Base-by-base conservation (phyloP, 2,888 invertebrate genomes). In the Sarcophaga rosellei region DNA sequence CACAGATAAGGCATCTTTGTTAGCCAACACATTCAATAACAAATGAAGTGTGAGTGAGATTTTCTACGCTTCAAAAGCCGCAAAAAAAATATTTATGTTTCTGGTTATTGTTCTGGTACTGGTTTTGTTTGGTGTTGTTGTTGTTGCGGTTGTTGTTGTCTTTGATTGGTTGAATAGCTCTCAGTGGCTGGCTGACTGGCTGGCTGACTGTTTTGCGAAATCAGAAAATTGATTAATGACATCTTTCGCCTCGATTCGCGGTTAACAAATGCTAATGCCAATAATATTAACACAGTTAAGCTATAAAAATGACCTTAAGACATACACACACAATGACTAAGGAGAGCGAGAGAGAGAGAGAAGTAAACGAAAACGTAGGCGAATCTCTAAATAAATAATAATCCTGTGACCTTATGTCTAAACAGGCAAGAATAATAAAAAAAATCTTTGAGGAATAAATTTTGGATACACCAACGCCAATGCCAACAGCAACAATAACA, bases 211-310 rank as follows among this genome's bases (percentile, higher is more conserved):
- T 2, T 53, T 53, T 17, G 53, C 15, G 70, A 82, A 63, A 72
- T 65, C 76, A 65, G 81, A 45, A 59, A 82, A 76, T 82, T 82
- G 76, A 82, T 82, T 76, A 82, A 82, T 82, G 81, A 61, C 70
- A 76, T 82, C 47, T 53, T 53, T 15, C 53, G 53, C 53, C 53
- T 53, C 17, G 17, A 53, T 53, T 72, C 65, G 59, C 70, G 75
- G 57, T 65, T 76, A 70, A 57, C 63, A 62, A 70, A 76, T 25
- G 21, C 53, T 81, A 70, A 75, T 70, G 69, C 75, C 45, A 44
- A 53, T 23, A 80, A 73, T 74, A 74, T 74, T 47, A 63, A 57
- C 62, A 62, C 23, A 69, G 63, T 70, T 69, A 63, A 76, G 53
- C 20, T 68, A 25, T 75, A 76, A 57, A 59, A 72, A 57, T 70